Evolutionary conservation across 1,140 invertebrate species (phyloP).

Genomic region (Bacillus rossius): DNA sequence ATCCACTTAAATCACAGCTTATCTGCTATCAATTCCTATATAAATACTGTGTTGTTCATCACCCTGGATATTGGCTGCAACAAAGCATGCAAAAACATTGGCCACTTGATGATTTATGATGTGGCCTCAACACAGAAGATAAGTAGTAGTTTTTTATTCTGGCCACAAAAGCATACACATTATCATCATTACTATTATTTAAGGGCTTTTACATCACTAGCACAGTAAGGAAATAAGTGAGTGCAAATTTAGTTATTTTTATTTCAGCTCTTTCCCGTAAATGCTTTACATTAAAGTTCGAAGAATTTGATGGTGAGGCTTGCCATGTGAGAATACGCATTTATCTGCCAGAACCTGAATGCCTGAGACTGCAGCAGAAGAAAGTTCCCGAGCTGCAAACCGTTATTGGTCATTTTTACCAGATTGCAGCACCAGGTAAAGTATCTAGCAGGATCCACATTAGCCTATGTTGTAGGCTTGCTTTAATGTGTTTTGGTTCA

Average conservation of each 20-base stretch:
- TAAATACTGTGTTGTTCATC: too few relatives aligned
- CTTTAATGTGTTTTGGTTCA: background rate
- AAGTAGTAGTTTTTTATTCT: background rate
- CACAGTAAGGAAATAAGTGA: background rate
- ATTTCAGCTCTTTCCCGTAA: background rate
- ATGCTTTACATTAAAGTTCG: constrained; percentile 1
- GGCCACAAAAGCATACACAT: background rate
- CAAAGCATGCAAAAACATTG: too few relatives aligned
- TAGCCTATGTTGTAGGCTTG: background rate
- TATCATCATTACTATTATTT: background rate
- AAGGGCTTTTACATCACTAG: background rate
- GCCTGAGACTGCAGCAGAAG: background rate
- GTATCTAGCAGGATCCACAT: too few relatives aligned
- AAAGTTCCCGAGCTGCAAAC: background rate
- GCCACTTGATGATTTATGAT: too few relatives aligned
- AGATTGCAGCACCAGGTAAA: constrained; percentile 4
- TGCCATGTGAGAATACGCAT: background rate
- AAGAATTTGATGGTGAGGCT: background rate
- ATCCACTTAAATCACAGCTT: too few relatives aligned
- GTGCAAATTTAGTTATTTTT: background rate
- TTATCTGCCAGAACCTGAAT: background rate
- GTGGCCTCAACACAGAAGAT: background rate
- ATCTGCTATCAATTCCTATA: too few relatives aligned
- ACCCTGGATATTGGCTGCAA: too few relatives aligned
- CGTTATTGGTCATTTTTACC: constrained; percentile 1